Conservation (phyloP, 1,140 invertebrate species). For the Hestina assimilis region DNA sequence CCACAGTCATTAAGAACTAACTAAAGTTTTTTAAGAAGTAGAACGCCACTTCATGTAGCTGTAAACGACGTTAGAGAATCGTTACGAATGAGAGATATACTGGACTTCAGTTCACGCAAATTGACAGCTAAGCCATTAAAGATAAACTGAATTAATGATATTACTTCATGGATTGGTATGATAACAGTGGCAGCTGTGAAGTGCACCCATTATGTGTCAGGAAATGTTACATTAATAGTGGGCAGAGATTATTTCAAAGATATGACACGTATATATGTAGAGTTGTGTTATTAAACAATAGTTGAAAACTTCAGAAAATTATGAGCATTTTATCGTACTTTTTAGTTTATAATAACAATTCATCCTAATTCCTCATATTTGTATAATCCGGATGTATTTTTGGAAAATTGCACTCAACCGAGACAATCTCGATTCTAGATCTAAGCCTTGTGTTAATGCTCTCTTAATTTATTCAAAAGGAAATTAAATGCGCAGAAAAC, state of each 20-base stretch:
- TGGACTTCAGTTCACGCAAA: conserved; percentile 24
- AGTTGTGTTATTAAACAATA: no score
- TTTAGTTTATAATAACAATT: no score
- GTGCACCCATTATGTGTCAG: conserved; percentile 17
- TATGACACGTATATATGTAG: no score
- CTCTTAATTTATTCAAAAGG: conserved; percentile 24
- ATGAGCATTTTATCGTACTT: no score
- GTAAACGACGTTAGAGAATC: conserved; percentile 5
- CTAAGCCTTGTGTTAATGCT: conserved; percentile 13
- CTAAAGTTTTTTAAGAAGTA: no score
- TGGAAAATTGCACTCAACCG: conserved; percentile 17
- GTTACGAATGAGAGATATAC: conserved; percentile 19
- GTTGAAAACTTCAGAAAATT: no score
- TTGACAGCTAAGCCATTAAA: conserved; percentile 34
- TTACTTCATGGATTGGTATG: conserved; percentile 17
- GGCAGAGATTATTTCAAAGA: no score
- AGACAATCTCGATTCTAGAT: conserved; percentile 11
- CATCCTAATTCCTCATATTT: no score
- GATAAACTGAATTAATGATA: conserved; percentile 38
- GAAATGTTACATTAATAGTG: no score
- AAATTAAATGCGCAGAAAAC: conserved; percentile 20
- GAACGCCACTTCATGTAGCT: conserved; percentile 2
- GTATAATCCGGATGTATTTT: not conserved
- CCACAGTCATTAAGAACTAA: no score
- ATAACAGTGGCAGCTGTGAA: conserved; percentile 14